phyloP scores from a whole-genome alignment of 2,888 invertebrate genomes.

The Ditylenchus weischeri region DNA sequence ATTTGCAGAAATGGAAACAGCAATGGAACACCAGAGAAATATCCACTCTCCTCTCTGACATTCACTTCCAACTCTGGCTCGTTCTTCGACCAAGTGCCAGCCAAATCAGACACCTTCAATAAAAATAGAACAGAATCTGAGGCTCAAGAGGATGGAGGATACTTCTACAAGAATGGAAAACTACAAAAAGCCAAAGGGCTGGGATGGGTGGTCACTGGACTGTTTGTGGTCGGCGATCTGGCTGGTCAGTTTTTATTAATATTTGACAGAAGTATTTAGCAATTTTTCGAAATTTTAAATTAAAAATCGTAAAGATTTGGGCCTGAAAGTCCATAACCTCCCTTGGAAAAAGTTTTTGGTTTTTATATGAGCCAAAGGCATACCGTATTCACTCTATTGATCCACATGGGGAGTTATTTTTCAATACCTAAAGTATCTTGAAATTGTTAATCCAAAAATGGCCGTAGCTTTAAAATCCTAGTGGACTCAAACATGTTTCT shows the following conservation, averaged over 20 bases:
- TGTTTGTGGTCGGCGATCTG: conserved; percentile 9
- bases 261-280: neutral
- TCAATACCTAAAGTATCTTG: too few species aligned
- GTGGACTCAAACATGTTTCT: too few species aligned
- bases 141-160: neutral
- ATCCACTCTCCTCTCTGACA: neutral
- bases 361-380: too few species aligned
- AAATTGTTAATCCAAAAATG: too few species aligned
- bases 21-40: conserved; percentile 1
- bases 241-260: conserved; percentile 4
- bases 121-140: too few species aligned
- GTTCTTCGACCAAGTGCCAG: neutral
- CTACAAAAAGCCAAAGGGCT: conserved; percentile 8
- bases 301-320: neutral
- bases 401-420: too few species aligned
- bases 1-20: neutral
- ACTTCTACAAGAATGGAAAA: conserved; percentile 8
- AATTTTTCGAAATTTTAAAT: neutral
- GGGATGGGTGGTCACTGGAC: conserved; percentile 9
- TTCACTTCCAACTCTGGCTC: conserved; percentile 1
- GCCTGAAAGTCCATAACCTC: too few species aligned
- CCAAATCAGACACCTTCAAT: neutral
- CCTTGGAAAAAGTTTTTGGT: too few species aligned
- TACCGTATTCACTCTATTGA: too few species aligned
- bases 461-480: too few species aligned